Conservation (phyloP, 1,140 invertebrate species). For the Camponotus vicinus region DNA sequence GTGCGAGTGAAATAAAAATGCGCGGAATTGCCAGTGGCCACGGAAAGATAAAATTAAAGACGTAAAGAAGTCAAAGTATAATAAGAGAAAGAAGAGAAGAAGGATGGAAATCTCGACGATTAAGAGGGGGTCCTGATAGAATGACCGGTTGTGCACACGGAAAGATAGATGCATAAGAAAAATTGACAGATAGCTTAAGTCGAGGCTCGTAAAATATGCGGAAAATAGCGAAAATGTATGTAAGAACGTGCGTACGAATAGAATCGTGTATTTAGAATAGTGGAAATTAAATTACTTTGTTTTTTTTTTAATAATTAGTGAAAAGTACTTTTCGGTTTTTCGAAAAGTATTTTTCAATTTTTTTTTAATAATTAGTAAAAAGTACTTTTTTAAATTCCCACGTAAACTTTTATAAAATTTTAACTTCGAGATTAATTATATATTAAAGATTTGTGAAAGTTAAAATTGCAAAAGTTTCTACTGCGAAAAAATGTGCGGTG, state of each 20-base stretch:
- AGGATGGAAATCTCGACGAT: not conserved
- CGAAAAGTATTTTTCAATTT: too few species aligned
- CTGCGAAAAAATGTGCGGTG: not conserved
- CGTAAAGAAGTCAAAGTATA: not conserved
- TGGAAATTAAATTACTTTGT: not conserved
- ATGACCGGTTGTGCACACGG: not conserved
- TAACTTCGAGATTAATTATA: not conserved
- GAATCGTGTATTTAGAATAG: not conserved
- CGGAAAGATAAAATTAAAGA: slow-evolving; percentile 15
- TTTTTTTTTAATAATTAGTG: not conserved
- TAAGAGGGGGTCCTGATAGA: not conserved
- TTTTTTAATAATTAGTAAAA: not conserved
- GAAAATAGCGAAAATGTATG: not conserved
- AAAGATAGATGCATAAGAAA: not conserved
- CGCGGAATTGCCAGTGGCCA: slow-evolving; percentile 6
- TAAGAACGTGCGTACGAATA: not conserved
- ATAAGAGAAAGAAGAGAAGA: not conserved
- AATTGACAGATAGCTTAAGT: not conserved
- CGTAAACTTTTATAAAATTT: not conserved
- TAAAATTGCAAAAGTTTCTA: slow-evolving; percentile 9
- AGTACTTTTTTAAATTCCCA: not conserved
- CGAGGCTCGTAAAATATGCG: slow-evolving; percentile 2
- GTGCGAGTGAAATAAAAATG: not conserved
- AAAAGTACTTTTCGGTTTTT: not conserved
- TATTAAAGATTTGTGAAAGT: slow-evolving; percentile 1